Base-by-base conservation (phyloP, 2,797 vertebrate genomes). In the Lepilemur septentrionalis region DNA sequence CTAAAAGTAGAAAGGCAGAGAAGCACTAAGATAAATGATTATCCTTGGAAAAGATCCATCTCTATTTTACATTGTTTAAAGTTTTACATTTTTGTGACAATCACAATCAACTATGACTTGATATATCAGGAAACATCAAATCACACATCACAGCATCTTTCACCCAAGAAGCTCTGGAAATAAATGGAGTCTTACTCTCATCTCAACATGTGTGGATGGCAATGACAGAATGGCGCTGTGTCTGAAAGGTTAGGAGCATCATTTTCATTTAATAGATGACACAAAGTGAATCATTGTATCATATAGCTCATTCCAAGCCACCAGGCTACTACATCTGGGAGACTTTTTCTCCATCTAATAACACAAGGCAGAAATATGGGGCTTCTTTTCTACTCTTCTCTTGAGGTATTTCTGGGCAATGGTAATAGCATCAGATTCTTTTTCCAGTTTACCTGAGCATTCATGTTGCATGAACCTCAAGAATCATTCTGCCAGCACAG, bases 71-170 rank as follows among this genome's bases (percentile, higher is more conserved):
- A 55, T 41, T 91, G 52, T 72, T 92, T 57, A 12, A 93, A 76
- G 70, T 86, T 80, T 85, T 78, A 72, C 38, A 43, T 94, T 91
- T 95, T 95, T 83, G 57, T 93, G 92, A 76, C 78, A 94, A 79
- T 84, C 67, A 50, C 30, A 80, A 43, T 82, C 35, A 67, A 30
- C 72, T 46, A 41, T 70, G 79, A 84, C 75, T 79, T 87, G 41
- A 70, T 84, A 12, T 8, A 41, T 87, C 83, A 65, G 65, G 83
- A 89, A 80, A 43, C 25, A 86, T 22, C 5, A 5, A 14, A 55
- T 69, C 30, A n/a, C 25, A 78, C 2, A 2, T 63, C 41, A 61
- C 0, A 67, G 73, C 30, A 41, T 75, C 41, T 90, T 94, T 95
- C 48, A 84, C 38, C 57, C 72, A 67, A 82, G 85, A 25, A 76